These are phyloP conservation scores for Deroptyus accipitrinus DNA, from an alignment of 2,113 vertebrate species.

Conservation along the genomic window DNA sequence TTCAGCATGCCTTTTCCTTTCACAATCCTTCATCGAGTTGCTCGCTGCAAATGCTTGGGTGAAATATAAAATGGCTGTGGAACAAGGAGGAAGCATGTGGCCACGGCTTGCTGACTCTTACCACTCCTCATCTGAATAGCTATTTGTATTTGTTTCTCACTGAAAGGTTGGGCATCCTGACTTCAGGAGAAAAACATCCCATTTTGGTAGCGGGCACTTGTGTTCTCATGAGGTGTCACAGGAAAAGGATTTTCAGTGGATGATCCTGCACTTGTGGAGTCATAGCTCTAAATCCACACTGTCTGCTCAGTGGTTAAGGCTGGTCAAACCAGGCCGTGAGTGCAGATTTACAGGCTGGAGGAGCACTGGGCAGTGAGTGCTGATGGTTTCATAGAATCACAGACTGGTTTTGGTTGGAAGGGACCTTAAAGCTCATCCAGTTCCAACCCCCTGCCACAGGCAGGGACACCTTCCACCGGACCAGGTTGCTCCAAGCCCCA, in stretches of 20 bases:
- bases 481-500: not conserved
- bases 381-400: not conserved
- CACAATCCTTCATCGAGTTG: not conserved
- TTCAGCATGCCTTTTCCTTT: not conserved
- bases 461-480: not conserved
- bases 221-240: rapidly evolving
- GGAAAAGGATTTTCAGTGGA: not conserved
- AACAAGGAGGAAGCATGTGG: not conserved
- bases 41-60: not conserved
- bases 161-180: not conserved
- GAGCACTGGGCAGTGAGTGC: not conserved
- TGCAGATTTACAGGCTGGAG: not conserved
- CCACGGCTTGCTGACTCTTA: not conserved
- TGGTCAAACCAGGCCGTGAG: not conserved
- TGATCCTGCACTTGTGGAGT: rapidly evolving
- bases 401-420: not conserved
- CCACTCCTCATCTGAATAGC: not conserved
- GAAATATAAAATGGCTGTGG: rapidly evolving
- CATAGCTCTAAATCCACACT: not conserved
- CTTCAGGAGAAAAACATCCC: not conserved
- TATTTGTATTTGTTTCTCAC: not conserved
- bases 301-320: rapidly evolving
- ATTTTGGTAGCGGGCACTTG: not conserved
- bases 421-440: not conserved
- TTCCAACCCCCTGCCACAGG: rapidly evolving